Base-by-base conservation (phyloP, 2,888 invertebrate genomes). In the Orthosia gothica region DNA sequence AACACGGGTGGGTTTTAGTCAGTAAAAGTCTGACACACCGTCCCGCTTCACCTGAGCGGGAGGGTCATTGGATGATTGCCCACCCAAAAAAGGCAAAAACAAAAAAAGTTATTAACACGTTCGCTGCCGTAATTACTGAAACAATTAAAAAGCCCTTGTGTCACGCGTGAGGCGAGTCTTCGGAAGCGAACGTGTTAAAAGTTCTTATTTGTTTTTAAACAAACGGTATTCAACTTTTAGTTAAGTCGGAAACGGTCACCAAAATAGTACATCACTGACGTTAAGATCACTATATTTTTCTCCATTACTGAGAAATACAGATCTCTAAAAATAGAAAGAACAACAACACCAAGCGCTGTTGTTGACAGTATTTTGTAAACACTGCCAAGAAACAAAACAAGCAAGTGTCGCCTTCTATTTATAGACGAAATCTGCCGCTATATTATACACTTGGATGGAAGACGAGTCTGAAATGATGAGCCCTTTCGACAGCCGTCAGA, bases 401-500 rank as follows among this genome's bases (percentile, higher is more conserved):
- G 26, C 57, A 23, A 83, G 49, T 54, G 40, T 62, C 26, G 54
- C 18, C 5, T 49, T n/a, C 63, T 67, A 62, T 78, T 66, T 79
- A 58, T 57, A 50, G 49, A 54, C 11, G 50, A 73, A 79, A 74
- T 55, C 54, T 79, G 67, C 26, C 63, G 26, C 18, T 12, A 13
- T 52, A 54, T 57, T 16, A 20, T 47, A 40, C 59, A 50, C 49
- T 79, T 40, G 57, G 20, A 72, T 68, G 49, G 50, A 13, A 50
- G 49, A 18, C 20, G 20, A 50, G 58, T 23, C 59, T 69, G 61
- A 69, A 62, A 84, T 66, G 50, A 58, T 66, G 52, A 80, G 81
- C 62, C 81, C 54, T 66, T 84, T 74, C 45, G 81, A 84, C 84
- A 81, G 68, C 54, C 57, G 81, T 69, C 81, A 69, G 65, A 47